Percentiles rank a stretch among this genome's conserved stretches.
These are phyloP conservation scores for Podarcis raffonei DNA, from an alignment of 2,113 vertebrate genomes.

Conservation along the genomic window DNA sequence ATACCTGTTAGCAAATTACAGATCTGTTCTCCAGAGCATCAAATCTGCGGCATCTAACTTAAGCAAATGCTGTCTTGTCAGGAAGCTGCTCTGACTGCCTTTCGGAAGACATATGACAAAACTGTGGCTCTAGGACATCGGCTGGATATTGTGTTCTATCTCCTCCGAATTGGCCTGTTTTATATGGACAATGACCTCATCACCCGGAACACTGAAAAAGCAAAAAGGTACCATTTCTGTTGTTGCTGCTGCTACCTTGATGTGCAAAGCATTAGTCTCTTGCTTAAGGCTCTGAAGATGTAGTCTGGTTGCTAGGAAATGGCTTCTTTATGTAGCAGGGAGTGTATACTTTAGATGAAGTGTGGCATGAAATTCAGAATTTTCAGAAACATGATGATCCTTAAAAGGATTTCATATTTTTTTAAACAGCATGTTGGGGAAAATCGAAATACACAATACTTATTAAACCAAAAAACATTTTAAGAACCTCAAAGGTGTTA, in stretches of 20 bases:
- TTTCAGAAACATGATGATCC: not conserved
- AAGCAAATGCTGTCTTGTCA: conserved; percentile 60
- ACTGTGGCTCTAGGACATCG: conserved; percentile 95
- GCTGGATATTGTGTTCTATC: conserved; percentile 96
- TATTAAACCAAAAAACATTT: not conserved
- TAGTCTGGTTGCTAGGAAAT: not conserved
- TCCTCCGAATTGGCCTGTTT: conserved; percentile 95
- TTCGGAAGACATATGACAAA: conserved; percentile 97
- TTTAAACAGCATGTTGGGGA: too few species aligned
- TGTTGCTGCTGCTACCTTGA: not conserved
- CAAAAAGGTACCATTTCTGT: conserved; percentile 86
- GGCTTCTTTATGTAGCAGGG: too few species aligned
- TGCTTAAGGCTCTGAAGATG: not conserved
- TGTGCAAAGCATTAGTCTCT: not conserved
- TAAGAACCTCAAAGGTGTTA: not conserved
- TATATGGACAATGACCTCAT: conserved; percentile 99
- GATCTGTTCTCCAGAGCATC: not conserved
- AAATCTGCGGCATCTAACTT: not conserved
- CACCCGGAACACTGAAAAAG: conserved; percentile 96
- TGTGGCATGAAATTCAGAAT: not conserved
- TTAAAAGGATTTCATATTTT: not conserved
- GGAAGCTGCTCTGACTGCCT: conserved; percentile 93
- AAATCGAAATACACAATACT: not conserved
- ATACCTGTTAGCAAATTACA: not conserved
- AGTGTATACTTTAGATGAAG: not conserved